These are phyloP conservation scores for Eurytoma californica DNA, from an alignment of 2,888 invertebrate species.

Conservation along the genomic window DNA sequence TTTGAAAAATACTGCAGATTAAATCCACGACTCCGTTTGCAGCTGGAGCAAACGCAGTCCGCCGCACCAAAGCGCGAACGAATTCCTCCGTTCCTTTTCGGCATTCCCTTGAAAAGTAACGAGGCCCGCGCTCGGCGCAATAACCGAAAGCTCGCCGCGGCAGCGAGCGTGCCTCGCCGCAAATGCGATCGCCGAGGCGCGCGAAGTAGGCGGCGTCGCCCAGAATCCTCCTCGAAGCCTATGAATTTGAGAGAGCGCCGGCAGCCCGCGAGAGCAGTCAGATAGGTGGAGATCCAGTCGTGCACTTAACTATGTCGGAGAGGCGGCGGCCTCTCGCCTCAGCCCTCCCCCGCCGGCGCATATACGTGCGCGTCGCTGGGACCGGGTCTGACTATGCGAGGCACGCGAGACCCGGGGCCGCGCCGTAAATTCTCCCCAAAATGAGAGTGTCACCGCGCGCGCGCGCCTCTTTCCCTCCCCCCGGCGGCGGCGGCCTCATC, in stretches of 20 bases:
- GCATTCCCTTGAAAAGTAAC: constrained; percentile 16
- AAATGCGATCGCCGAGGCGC: constrained; percentile 18
- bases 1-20: too few species aligned
- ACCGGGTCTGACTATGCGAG: constrained; percentile 74
- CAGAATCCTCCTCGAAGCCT: constrained; percentile 49
- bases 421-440: constrained; percentile 74
- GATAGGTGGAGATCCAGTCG: constrained; percentile 56
- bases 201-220: not conserved
- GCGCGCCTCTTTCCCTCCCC: constrained; percentile 60
- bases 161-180: not conserved
- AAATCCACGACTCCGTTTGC: too few species aligned
- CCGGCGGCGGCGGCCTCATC: constrained; percentile 50
- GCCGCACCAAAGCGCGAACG: not conserved
- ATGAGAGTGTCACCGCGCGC: constrained; percentile 74
- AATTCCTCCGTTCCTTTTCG: not conserved
- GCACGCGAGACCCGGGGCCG: constrained; percentile 71
- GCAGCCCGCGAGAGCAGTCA: constrained; percentile 58
- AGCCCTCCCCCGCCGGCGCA: constrained; percentile 46
- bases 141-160: not conserved
- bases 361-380: constrained; percentile 51
- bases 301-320: constrained; percentile 52
- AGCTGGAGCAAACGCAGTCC: too few species aligned
- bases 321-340: constrained; percentile 64
- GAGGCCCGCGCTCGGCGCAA: constrained; percentile 25
- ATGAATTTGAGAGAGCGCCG: constrained; percentile 64